phyloP scores from a whole-genome alignment of 2,888 invertebrate genomes.

The Neocrepidodera transversa region DNA sequence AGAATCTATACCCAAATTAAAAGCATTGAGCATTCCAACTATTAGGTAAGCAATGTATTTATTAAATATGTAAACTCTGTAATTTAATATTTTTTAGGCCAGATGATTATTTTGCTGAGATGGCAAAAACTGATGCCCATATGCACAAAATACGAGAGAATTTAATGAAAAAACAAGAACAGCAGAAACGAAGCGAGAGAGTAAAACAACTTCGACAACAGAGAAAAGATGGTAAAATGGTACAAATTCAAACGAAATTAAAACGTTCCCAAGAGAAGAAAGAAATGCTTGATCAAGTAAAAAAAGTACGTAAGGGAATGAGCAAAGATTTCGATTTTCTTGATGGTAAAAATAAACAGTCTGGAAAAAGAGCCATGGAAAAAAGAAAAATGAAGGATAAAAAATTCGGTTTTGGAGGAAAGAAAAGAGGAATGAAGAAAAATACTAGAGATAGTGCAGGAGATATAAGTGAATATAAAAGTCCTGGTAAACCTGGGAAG shows the following conservation, averaged over 20 bases:
- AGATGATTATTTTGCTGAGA: constrained; percentile 97
- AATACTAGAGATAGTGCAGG: constrained; percentile 85
- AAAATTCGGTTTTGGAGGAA: constrained; percentile 95
- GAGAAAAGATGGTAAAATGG: constrained; percentile 90
- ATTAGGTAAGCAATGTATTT: constrained; percentile 55
- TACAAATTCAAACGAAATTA: constrained; percentile 80
- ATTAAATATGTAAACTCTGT: neutral
- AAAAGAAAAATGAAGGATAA: constrained; percentile 77
- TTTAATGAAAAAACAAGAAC: constrained; percentile 82
- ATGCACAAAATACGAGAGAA: constrained; percentile 94
- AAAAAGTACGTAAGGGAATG: constrained; percentile 86
- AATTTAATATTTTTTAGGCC: constrained; percentile 65
- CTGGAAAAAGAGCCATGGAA: constrained; percentile 55
- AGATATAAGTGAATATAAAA: constrained; percentile 67
- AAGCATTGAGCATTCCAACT: constrained; percentile 77
- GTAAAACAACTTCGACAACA: constrained; percentile 88
- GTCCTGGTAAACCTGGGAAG: constrained; percentile 52
- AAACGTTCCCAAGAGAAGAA: constrained; percentile 90
- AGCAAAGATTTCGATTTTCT: constrained; percentile 82
- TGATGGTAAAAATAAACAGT: constrained; percentile 63
- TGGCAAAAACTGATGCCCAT: constrained; percentile 96
- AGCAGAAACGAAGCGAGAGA: constrained; percentile 87
- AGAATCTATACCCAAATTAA: constrained; percentile 78
- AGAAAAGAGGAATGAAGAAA: constrained; percentile 86
- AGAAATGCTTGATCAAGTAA: constrained; percentile 89